These are phyloP conservation scores for Labia minor DNA, from an alignment of 2,888 invertebrate species.

Conservation along the genomic window DNA sequence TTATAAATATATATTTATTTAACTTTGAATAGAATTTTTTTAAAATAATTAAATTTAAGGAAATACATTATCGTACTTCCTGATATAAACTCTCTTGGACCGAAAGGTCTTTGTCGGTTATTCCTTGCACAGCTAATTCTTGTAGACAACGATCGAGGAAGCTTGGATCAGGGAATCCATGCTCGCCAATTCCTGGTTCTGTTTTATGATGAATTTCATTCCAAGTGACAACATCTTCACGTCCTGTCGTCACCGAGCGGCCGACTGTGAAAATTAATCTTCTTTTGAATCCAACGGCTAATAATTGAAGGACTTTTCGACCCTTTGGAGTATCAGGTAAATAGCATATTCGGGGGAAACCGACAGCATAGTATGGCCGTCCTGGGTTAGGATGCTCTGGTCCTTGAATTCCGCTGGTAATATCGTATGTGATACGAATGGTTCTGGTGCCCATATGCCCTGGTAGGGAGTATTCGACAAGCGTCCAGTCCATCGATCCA, in stretches of 20 bases:
- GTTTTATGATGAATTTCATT: conserved; percentile 82
- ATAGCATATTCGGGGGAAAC: conserved; percentile 71
- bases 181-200: conserved; percentile 47
- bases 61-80: conserved; percentile 32
- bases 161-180: conserved; percentile 65
- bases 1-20: not conserved
- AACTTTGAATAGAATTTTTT: not conserved
- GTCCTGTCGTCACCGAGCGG: conserved; percentile 78
- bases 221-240: conserved; percentile 87
- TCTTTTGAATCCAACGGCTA: conserved; percentile 74
- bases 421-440: conserved; percentile 75
- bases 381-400: conserved; percentile 70
- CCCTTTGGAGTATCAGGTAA: conserved; percentile 76
- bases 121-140: conserved; percentile 48
- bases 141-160: conserved; percentile 57
- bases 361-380: conserved; percentile 76
- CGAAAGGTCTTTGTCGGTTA: conserved; percentile 35
- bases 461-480: conserved; percentile 53
- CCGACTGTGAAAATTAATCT: conserved; percentile 76
- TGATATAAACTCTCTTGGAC: conserved; percentile 31
- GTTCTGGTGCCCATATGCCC: conserved; percentile 57
- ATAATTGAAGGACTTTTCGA: conserved; percentile 59
- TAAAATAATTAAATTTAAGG: no score
- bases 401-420: conserved; percentile 75
- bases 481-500: conserved; percentile 72